phyloP scores from a whole-genome alignment of 1,140 invertebrate species.

The Belonocnema kinseyi region DNA sequence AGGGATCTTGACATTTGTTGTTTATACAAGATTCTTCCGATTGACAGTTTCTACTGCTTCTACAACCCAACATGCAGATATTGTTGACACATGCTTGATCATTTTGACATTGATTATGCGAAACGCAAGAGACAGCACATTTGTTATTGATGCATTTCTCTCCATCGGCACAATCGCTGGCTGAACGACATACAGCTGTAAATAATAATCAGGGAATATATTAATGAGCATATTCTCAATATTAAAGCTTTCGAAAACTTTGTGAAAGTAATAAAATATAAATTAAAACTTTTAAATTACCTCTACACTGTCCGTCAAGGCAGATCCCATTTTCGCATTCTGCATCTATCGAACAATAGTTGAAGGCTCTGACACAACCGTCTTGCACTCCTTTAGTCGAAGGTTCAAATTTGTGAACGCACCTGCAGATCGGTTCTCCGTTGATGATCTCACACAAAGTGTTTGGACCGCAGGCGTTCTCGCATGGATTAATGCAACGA shows the following conservation, averaged over 20 bases:
- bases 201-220: slow-evolving; percentile 42
- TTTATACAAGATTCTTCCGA: slow-evolving; percentile 86
- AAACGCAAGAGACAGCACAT: slow-evolving; percentile 85
- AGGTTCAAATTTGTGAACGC: slow-evolving; percentile 83
- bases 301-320: slow-evolving; percentile 87
- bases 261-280: too few relatives aligned
- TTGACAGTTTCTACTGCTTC: slow-evolving; percentile 87
- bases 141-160: slow-evolving; percentile 88
- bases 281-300: slow-evolving; percentile 51
- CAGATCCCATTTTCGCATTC: slow-evolving; percentile 88
- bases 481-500: slow-evolving; percentile 86
- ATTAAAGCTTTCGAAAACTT: not conserved
- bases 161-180: slow-evolving; percentile 86
- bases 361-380: slow-evolving; percentile 83
- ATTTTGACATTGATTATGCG: slow-evolving; percentile 86
- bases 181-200: slow-evolving; percentile 85
- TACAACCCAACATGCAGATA: slow-evolving; percentile 87
- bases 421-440: slow-evolving; percentile 85
- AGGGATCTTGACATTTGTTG: slow-evolving; percentile 90
- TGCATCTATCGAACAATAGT: slow-evolving; percentile 81
- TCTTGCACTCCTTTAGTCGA: slow-evolving; percentile 78
- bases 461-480: slow-evolving; percentile 85
- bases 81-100: slow-evolving; percentile 88
- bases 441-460: slow-evolving; percentile 85
- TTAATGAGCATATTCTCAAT: slow-evolving; percentile 18